Conservation (phyloP, 2,113 vertebrate genomes). For the Lophotis ruficrista region DNA sequence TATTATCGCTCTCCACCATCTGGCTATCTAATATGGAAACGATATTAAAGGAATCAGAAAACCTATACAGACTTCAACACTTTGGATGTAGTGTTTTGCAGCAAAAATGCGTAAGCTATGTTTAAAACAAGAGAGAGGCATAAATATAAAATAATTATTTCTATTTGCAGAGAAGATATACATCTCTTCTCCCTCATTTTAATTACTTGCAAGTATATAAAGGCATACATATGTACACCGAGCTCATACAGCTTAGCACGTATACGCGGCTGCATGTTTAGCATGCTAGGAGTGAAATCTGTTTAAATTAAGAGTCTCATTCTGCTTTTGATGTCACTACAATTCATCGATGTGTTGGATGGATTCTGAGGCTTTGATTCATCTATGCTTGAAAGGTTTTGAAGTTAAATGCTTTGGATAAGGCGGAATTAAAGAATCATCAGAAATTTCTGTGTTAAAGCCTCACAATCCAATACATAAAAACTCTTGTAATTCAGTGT, state of each 20-base stretch:
- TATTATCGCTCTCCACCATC: constrained; percentile 77
- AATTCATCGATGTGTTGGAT: constrained; percentile 22
- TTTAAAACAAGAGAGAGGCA: neutral
- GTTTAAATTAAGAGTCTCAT: constrained; percentile 24
- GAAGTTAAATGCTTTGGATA: constrained; percentile 28
- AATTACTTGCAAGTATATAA: neutral
- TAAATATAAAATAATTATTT: neutral
- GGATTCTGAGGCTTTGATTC: constrained; percentile 43
- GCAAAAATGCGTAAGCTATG: neutral
- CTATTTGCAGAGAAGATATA: neutral
- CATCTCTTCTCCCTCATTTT: neutral
- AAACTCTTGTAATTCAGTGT: constrained; percentile 51
- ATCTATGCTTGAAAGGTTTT: constrained; percentile 15
- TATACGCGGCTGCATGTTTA: neutral
- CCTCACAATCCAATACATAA: constrained; percentile 45
- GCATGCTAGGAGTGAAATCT: constrained; percentile 10
- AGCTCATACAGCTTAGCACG: constrained; percentile 24
- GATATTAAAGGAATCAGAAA: constrained; percentile 63
- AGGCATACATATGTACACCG: neutral
- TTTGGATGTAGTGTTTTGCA: neutral
- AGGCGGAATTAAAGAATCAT: constrained; percentile 3
- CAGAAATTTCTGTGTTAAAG: constrained; percentile 28
- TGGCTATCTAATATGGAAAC: constrained; percentile 70
- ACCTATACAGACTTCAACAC: neutral
- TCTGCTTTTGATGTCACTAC: constrained; percentile 6